Conservation (phyloP, 2,113 vertebrate genomes). For the Rhineura floridana region DNA sequence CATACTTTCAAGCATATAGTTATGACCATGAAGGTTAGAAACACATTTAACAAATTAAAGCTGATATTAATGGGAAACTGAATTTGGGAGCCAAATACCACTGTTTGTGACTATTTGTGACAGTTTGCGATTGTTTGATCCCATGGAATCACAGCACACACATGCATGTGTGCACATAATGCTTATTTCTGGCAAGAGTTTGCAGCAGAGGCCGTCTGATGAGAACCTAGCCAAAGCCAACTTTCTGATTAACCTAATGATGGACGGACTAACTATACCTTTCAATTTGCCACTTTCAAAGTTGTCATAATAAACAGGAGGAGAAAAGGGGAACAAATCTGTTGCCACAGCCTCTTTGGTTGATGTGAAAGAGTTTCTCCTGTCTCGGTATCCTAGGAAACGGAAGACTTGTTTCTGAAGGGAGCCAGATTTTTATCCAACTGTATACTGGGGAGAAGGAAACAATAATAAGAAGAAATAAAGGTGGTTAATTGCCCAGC, state of each 20-base stretch:
- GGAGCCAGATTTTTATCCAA: constrained; percentile 47
- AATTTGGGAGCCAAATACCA: not conserved
- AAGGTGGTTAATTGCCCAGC: constrained; percentile 58
- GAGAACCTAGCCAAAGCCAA: not conserved
- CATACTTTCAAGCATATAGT: too few relatives aligned
- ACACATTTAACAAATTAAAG: not conserved
- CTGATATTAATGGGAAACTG: not conserved
- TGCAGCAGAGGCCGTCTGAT: not conserved
- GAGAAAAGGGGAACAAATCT: constrained; percentile 30
- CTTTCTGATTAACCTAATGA: constrained; percentile 21
- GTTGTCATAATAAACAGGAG: constrained; percentile 17
- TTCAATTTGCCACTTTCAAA: not conserved
- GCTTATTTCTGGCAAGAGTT: not conserved
- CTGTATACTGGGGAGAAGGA: constrained; percentile 38
- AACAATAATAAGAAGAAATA: constrained; percentile 42
- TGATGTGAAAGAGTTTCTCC: constrained; percentile 41
- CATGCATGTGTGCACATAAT: not conserved
- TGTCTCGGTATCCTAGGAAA: constrained; percentile 74
- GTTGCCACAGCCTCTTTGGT: constrained; percentile 42
- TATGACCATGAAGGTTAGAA: not conserved
- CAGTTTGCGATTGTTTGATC: not conserved
- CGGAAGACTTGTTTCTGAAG: constrained; percentile 55
- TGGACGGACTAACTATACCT: not conserved
- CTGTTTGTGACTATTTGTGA: not conserved
- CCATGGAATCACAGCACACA: not conserved